Conservation (phyloP, 1,140 invertebrate species). For the Aricia agestis region DNA sequence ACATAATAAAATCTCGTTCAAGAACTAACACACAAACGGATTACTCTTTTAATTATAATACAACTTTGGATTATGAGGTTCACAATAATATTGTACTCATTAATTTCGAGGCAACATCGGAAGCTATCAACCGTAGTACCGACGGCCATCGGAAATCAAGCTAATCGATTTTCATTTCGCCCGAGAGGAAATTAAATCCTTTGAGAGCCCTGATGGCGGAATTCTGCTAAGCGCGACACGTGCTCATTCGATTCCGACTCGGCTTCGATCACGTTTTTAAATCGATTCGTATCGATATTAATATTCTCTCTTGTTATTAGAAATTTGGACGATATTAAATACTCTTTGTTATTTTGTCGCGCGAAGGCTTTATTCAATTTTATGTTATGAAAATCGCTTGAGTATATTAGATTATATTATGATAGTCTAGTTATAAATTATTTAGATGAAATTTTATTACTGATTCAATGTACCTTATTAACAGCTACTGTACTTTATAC, state of each 20-base stretch:
- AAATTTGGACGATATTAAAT: neutral
- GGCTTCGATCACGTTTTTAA: conserved; percentile 18
- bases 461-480: no score
- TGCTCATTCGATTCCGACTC: conserved; percentile 44
- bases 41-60: no score
- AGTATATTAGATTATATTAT: neutral
- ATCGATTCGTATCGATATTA: neutral
- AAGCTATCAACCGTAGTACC: conserved; percentile 62
- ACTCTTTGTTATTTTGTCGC: neutral
- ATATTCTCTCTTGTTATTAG: neutral
- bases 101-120: conserved; percentile 58
- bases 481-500: no score
- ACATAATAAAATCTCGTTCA: no score
- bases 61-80: no score
- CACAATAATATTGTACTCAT: conserved; percentile 48
- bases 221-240: conserved; percentile 70
- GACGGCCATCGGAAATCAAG: conserved; percentile 67
- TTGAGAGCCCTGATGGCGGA: conserved; percentile 68
- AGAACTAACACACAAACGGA: no score
- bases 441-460: no score
- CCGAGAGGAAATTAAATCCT: conserved; percentile 73
- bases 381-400: neutral
- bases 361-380: neutral
- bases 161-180: conserved; percentile 75
- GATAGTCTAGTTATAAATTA: no score